These are phyloP conservation scores for Eupithecia insigniata DNA, from an alignment of 2,888 invertebrate genomes.

Conservation along the genomic window DNA sequence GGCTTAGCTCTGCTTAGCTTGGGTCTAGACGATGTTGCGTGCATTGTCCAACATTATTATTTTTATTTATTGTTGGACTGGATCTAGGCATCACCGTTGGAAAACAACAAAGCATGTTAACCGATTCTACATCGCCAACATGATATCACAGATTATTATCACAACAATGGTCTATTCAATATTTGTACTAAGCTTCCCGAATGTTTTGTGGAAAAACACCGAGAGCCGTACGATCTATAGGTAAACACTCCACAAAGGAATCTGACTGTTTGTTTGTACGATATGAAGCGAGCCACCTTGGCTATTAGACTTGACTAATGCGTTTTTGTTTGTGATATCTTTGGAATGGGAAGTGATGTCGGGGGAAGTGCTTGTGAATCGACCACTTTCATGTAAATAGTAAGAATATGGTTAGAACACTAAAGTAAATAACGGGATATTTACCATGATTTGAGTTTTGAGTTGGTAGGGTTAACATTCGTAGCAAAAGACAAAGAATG, in stretches of 20 bases:
- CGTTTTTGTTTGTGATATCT: conserved; percentile 61
- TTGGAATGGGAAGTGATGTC: conserved; percentile 12
- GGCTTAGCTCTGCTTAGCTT: no score
- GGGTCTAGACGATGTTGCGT: no score
- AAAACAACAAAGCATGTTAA: not conserved
- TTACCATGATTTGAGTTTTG: no score
- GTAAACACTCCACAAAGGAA: conserved; percentile 33
- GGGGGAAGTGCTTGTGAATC: not conserved
- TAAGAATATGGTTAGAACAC: not conserved
- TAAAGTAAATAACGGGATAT: no score
- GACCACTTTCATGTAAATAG: not conserved
- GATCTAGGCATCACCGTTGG: not conserved
- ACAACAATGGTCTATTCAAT: conserved; percentile 7
- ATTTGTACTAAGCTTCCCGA: conserved; percentile 2
- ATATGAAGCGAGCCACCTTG: conserved; percentile 68
- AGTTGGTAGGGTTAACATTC: no score
- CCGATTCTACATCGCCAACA: not conserved
- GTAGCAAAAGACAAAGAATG: no score
- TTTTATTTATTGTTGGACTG: not conserved
- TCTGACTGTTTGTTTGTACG: conserved; percentile 65
- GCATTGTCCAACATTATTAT: no score
- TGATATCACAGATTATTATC: conserved; percentile 9
- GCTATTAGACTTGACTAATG: conserved; percentile 68
- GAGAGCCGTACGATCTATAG: conserved; percentile 4
- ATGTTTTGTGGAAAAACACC: conserved; percentile 16